Evolutionary conservation across 2,888 invertebrate genomes (phyloP).

Genomic region (Xestia xanthographa): DNA sequence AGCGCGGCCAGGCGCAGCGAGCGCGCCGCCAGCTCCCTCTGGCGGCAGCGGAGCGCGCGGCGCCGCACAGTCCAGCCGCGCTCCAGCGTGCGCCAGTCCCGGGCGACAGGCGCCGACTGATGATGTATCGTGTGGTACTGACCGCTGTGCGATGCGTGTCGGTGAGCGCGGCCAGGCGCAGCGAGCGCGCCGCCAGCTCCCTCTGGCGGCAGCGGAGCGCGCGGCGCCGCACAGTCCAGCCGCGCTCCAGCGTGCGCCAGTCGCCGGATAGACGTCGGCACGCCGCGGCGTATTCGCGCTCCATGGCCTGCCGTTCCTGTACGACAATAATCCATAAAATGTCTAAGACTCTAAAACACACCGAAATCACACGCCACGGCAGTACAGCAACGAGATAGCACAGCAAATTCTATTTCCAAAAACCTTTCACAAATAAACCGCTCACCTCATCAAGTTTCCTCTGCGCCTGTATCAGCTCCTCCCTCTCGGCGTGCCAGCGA

Average conservation of each 20-base stretch:
- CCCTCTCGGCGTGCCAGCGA: conserved; percentile 89
- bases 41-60: conserved; percentile 90
- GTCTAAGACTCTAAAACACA: neutral
- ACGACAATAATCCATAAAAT: neutral
- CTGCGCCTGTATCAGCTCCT: conserved; percentile 93
- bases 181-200: conserved; percentile 86
- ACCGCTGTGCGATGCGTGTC: conserved; percentile 88
- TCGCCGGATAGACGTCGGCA: conserved; percentile 89
- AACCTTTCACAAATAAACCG: neutral
- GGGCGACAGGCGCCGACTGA: conserved; percentile 74
- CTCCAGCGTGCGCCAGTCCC: neutral
- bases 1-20: conserved; percentile 85
- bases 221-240: conserved; percentile 89
- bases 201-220: conserved; percentile 91
- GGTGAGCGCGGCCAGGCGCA: conserved; percentile 87
- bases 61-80: conserved; percentile 76
- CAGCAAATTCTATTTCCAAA: neutral
- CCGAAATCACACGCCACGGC: neutral
- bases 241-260: conserved; percentile 91
- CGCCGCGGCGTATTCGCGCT: conserved; percentile 93
- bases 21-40: conserved; percentile 89
- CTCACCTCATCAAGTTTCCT: conserved; percentile 92
- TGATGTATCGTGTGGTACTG: conserved; percentile 48
- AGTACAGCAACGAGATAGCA: neutral
- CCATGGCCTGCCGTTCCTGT: conserved; percentile 91